Percentiles rank a stretch among this genome's conserved stretches.
phyloP scores from a whole-genome alignment of 2,888 invertebrate genomes.

The Agelastica alni region DNA sequence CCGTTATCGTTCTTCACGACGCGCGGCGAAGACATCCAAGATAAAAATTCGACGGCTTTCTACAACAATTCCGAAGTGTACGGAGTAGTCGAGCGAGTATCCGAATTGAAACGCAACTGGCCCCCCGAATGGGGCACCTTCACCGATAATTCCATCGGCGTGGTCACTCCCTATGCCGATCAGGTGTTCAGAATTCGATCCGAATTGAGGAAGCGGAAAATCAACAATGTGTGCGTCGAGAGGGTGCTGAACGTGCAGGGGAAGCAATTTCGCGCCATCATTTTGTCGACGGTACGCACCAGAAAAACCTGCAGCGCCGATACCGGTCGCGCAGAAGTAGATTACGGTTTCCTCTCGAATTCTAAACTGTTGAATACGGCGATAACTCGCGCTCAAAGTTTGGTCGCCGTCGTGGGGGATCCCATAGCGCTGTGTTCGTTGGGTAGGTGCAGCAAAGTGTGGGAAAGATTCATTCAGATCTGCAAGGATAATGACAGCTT shows the following conservation, averaged over 20 bases:
- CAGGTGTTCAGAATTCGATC: constrained; percentile 76
- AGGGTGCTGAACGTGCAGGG: constrained; percentile 84
- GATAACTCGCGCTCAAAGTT: constrained; percentile 78
- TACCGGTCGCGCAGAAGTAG: constrained; percentile 63
- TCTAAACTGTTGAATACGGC: constrained; percentile 82
- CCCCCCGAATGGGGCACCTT: constrained; percentile 75
- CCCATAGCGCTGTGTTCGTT: constrained; percentile 80
- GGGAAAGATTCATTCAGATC: constrained; percentile 77
- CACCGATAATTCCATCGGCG: constrained; percentile 77
- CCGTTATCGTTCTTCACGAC: constrained; percentile 82
- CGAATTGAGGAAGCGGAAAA: constrained; percentile 72
- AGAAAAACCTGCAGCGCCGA: constrained; percentile 68
- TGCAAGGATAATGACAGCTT: constrained; percentile 73
- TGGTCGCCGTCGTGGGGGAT: constrained; percentile 84
- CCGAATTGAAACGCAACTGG: constrained; percentile 74
- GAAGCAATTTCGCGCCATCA: constrained; percentile 82
- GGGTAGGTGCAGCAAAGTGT: constrained; percentile 78
- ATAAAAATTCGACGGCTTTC: constrained; percentile 76
- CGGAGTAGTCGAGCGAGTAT: constrained; percentile 77
- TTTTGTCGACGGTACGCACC: constrained; percentile 78
- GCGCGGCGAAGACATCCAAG: constrained; percentile 78
- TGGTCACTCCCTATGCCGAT: constrained; percentile 82
- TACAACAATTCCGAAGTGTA: constrained; percentile 78
- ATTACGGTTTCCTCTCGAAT: constrained; percentile 82
- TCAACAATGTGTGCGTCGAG: constrained; percentile 79